Base-by-base conservation (phyloP, 2,797 vertebrate species). In the Hypotaenidia philippensis region DNA sequence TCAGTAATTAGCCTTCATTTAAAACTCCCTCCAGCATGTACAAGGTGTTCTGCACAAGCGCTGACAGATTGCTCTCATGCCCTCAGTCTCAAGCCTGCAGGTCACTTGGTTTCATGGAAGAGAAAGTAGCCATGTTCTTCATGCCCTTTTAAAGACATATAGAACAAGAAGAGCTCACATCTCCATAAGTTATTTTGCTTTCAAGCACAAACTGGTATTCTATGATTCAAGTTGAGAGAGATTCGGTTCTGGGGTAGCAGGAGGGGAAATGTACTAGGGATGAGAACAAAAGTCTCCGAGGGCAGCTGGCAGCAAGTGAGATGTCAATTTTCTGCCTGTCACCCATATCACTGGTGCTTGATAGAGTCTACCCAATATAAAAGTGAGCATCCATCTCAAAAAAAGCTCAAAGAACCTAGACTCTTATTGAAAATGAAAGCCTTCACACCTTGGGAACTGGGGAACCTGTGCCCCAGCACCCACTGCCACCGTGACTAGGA, bases 31-130 rank as follows among this genome's bases (percentile, higher is more conserved):
- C 26, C 80, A 87, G 86, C 66, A 89, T 0, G 0, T 25, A 32
- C 5, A 60, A 55, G 61, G 9, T 65, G 34, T 50, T 68, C 80
- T 41, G 50, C 34, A 68, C 14, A 31, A 64, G 27, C 34, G 78
- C n/a, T 0, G 0, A 40, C 18, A 68, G 55, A 23, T 0, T 64
- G 45, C 49, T 68, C 53, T 49, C 57, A 21, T 0, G 1, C 32
- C 45, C n/a, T 14, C 18, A 7, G 11, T n/a, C 68, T 65, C 31
- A 47, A 76, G 63, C 41, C 74, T 3, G 0, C 53, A 40, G 45
- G 34, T 65, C 55, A 26, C 31, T 75, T 23, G 7, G 40, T 19
- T 13, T 13, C 17, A 83, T 34, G 25, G 76, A 38, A 63, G n/a
- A 80, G 29, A 78, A 3, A 38, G 4, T 0, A 61, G 11, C 13